Percentiles rank a stretch among this genome's conserved stretches.
Evolutionary conservation across 2,113 vertebrate species (phyloP).

Genomic region (Ophthalmolycus amberensis): DNA sequence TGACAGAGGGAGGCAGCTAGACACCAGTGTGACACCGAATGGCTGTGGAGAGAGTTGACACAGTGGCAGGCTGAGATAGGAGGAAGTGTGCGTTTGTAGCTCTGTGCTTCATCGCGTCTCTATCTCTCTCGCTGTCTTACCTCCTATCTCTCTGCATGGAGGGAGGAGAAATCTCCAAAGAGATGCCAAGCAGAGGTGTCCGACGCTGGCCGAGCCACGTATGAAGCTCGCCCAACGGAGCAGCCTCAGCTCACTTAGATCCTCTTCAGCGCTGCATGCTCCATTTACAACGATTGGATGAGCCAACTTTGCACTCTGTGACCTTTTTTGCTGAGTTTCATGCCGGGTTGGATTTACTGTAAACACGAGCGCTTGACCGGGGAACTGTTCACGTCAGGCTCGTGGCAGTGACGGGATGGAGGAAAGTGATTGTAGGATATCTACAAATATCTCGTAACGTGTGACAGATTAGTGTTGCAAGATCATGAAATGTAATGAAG

Average conservation of each 20-base stretch:
- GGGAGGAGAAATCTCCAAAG: slow-evolving; percentile 17
- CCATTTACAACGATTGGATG: background rate
- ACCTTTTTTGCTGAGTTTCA: slow-evolving; percentile 4
- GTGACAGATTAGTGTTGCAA: background rate
- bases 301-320: background rate
- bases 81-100: slow-evolving; percentile 45
- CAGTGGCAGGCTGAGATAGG: slow-evolving; percentile 56
- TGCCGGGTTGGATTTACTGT: slow-evolving; percentile 9
- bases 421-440: background rate
- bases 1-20: slow-evolving; percentile 54
- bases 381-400: background rate
- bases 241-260: slow-evolving; percentile 15
- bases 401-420: background rate
- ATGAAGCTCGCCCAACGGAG: slow-evolving; percentile 18
- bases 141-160: slow-evolving; percentile 16
- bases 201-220: slow-evolving; percentile 32
- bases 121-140: slow-evolving; percentile 27
- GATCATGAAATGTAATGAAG: background rate
- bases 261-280: background rate
- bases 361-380: slow-evolving; percentile 15
- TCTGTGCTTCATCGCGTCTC: slow-evolving; percentile 48
- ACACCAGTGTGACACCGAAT: slow-evolving; percentile 48
- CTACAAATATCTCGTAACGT: background rate
- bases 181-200: slow-evolving; percentile 55
- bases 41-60: slow-evolving; percentile 65